Evolutionary conservation across 2,797 vertebrate species (phyloP).

Genomic region (Cheirogaleus major): DNA sequence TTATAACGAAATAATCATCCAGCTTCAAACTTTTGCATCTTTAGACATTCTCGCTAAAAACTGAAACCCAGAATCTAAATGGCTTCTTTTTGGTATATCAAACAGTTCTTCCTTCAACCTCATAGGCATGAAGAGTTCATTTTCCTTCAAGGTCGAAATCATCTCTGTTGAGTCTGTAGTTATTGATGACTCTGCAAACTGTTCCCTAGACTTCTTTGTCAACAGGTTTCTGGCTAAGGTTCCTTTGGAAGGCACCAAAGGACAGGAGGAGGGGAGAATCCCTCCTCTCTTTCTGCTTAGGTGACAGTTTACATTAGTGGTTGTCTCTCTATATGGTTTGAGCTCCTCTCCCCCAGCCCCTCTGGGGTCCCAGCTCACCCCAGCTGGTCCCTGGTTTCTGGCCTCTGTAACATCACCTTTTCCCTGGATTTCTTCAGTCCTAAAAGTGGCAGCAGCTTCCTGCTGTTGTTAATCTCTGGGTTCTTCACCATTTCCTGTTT

Average conservation of each 20-base stretch:
- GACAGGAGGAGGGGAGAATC: background rate
- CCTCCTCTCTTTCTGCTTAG: background rate
- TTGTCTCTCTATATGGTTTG: background rate
- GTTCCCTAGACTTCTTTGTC: background rate
- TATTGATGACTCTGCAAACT: background rate
- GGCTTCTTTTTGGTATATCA: background rate
- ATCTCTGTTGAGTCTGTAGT: background rate
- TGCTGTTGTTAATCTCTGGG: background rate
- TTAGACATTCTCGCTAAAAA: background rate
- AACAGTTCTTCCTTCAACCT: background rate
- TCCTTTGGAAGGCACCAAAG: background rate
- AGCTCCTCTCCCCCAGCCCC: background rate
- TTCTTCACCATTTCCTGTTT: background rate
- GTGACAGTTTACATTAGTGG: background rate
- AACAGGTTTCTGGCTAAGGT: background rate
- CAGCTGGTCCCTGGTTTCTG: background rate
- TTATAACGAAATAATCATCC: background rate
- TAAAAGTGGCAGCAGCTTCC: background rate
- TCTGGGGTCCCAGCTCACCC: background rate
- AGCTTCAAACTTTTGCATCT: background rate
- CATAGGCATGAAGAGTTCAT: background rate
- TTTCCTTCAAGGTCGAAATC: background rate
- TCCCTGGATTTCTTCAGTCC: background rate
- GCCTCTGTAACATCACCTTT: background rate
- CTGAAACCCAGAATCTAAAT: background rate